phyloP scores from a whole-genome alignment of 2,113 vertebrate genomes.

The Gobio gobio region DNA sequence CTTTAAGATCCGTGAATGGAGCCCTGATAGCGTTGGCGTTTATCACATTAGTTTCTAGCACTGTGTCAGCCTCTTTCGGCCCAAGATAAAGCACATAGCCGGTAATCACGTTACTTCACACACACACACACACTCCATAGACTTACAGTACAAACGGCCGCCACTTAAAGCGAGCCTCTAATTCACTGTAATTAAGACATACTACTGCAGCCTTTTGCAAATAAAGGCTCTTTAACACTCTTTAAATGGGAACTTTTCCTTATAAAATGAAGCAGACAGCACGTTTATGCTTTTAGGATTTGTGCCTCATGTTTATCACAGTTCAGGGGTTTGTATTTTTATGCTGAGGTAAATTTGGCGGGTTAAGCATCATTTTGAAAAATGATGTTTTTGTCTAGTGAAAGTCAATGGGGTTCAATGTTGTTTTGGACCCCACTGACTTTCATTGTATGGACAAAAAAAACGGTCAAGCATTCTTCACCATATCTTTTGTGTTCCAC shows the following conservation, averaged over 20 bases:
- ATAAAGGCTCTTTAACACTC: constrained; percentile 37
- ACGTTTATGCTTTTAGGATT: constrained; percentile 6
- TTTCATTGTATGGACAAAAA: background rate
- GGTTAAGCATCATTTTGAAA: background rate
- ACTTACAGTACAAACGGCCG: constrained; percentile 70
- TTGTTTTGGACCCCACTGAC: background rate
- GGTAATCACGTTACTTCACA: constrained; percentile 87
- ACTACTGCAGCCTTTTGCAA: constrained; percentile 63
- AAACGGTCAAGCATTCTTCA: background rate
- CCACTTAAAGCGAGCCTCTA: constrained; percentile 78
- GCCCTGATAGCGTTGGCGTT: constrained; percentile 90
- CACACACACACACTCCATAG: constrained; percentile 64
- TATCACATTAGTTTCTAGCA: constrained; percentile 96
- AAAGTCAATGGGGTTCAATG: background rate
- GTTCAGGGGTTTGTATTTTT: background rate
- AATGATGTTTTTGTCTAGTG: background rate
- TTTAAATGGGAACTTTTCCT: constrained; percentile 58
- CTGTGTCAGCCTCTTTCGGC: constrained; percentile 94
- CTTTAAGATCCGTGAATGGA: constrained; percentile 86
- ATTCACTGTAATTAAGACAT: constrained; percentile 79
- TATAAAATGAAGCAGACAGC: constrained; percentile 57
- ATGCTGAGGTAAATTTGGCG: background rate
- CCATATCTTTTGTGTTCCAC: background rate
- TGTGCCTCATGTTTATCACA: background rate
- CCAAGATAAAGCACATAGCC: constrained; percentile 91